A percentile compares a stretch with the other conserved stretches of the same genome.
These are phyloP conservation scores for Galagoides demidoff DNA, from an alignment of 2,797 vertebrate genomes.

Conservation along the genomic window DNA sequence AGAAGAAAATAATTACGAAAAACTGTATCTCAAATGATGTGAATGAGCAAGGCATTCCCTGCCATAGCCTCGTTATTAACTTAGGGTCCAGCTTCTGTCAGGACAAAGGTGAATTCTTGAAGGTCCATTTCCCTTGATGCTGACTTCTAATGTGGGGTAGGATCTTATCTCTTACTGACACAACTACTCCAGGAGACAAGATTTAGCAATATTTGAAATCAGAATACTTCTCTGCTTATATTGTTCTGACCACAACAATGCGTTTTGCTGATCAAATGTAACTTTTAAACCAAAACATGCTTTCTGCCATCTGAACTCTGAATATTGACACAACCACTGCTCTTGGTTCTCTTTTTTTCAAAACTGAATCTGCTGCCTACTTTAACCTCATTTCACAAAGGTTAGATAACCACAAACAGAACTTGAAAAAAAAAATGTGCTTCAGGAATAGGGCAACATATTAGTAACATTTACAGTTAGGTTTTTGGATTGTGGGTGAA, in stretches of 20 bases:
- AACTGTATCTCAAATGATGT: not conserved
- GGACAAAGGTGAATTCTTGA: not conserved
- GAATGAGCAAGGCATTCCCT: not conserved
- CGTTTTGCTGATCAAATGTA: not conserved
- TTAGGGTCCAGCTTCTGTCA: not conserved
- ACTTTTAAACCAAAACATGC: slow-evolving; percentile 25
- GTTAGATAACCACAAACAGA: slow-evolving; percentile 31
- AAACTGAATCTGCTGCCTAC: not conserved
- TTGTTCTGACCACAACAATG: not conserved
- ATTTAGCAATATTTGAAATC: slow-evolving; percentile 26
- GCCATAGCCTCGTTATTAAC: not conserved
- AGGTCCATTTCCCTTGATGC: not conserved
- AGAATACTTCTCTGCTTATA: not conserved
- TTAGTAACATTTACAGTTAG: not conserved
- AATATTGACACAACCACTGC: not conserved
- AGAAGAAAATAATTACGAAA: not conserved
- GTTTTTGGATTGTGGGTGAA: not conserved
- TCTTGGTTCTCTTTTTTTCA: not conserved
- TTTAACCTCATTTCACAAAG: slow-evolving; percentile 49
- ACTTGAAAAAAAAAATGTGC: not conserved
- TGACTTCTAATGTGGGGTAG: not conserved
- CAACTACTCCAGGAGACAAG: not conserved
- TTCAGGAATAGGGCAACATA: not conserved
- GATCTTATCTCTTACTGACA: not conserved
- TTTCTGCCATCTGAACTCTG: not conserved